phyloP scores from a whole-genome alignment of 2,888 invertebrate species.

The Gortyna flavago region DNA sequence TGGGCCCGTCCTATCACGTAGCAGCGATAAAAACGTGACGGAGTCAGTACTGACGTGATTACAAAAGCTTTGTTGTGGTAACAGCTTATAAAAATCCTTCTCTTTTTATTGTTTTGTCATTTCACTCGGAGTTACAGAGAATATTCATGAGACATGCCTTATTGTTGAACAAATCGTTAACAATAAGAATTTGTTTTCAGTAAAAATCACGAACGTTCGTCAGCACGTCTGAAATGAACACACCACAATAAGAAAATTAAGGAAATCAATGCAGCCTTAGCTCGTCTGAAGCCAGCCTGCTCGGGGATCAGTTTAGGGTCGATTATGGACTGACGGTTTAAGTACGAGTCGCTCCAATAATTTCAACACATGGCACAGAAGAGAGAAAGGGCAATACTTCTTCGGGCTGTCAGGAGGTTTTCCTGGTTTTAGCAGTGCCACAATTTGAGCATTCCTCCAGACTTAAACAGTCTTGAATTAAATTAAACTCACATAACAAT shows the following conservation, averaged over 20 bases:
- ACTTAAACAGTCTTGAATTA: background rate
- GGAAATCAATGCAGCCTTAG: background rate
- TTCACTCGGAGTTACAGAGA: slow-evolving; percentile 23
- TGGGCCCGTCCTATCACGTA: slow-evolving; percentile 65
- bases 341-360: background rate
- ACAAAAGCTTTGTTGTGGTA: slow-evolving; percentile 59
- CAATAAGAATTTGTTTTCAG: slow-evolving; percentile 12
- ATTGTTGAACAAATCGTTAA: slow-evolving; percentile 27
- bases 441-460: background rate
- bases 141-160: slow-evolving; percentile 51
- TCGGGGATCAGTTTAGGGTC: background rate
- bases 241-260: background rate
- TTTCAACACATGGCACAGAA: background rate
- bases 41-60: slow-evolving; percentile 57
- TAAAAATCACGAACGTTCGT: background rate
- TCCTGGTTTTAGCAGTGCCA: background rate
- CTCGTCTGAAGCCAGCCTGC: background rate
- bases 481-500: background rate
- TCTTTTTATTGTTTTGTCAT: slow-evolving; percentile 49
- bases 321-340: background rate
- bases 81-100: slow-evolving; percentile 47
- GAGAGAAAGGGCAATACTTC: background rate
- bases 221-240: too few relatives aligned
- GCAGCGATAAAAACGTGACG: slow-evolving; percentile 66
- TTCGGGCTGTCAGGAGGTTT: background rate